phyloP scores from a whole-genome alignment of 1,140 invertebrate genomes.

The Lithobius niger region DNA sequence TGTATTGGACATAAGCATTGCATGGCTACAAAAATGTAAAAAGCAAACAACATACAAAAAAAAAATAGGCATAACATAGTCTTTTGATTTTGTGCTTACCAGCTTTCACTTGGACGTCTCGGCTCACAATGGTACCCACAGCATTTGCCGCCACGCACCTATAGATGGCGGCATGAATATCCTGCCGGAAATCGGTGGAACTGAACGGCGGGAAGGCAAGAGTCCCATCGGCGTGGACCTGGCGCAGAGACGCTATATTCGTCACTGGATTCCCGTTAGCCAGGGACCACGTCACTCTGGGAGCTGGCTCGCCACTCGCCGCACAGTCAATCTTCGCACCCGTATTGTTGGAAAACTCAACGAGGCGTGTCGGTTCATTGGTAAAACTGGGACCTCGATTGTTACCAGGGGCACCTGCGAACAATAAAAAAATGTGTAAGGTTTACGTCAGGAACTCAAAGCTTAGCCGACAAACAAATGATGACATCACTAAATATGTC shows the following conservation, averaged over 20 bases:
- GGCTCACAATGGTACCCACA: slow-evolving; percentile 30
- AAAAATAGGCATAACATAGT: too few species aligned
- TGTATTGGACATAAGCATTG: too few species aligned
- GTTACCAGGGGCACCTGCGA: background rate
- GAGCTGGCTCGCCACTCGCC: slow-evolving; percentile 16
- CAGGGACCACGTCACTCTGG: slow-evolving; percentile 17
- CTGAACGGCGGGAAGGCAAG: slow-evolving; percentile 25
- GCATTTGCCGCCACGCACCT: slow-evolving; percentile 31
- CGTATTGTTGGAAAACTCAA: slow-evolving; percentile 20
- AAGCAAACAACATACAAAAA: too few species aligned
- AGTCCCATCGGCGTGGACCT: slow-evolving; percentile 10
- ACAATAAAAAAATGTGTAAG: too few species aligned
- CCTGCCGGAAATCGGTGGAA: slow-evolving; percentile 18
- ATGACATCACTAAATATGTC: too few species aligned
- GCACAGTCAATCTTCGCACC: slow-evolving; percentile 17
- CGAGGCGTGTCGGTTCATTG: slow-evolving; percentile 14
- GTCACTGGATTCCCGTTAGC: slow-evolving; percentile 16
- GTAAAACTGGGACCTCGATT: background rate
- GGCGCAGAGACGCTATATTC: slow-evolving; percentile 17
- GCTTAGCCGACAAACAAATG: too few species aligned
- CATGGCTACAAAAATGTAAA: too few species aligned
- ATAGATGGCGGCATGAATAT: slow-evolving; percentile 27
- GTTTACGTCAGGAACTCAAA: too few species aligned
- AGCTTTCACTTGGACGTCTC: slow-evolving; percentile 30
- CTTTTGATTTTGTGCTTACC: too few species aligned